phyloP scores from a whole-genome alignment of 1,140 invertebrate species.

The Magallana ariakensis region DNA sequence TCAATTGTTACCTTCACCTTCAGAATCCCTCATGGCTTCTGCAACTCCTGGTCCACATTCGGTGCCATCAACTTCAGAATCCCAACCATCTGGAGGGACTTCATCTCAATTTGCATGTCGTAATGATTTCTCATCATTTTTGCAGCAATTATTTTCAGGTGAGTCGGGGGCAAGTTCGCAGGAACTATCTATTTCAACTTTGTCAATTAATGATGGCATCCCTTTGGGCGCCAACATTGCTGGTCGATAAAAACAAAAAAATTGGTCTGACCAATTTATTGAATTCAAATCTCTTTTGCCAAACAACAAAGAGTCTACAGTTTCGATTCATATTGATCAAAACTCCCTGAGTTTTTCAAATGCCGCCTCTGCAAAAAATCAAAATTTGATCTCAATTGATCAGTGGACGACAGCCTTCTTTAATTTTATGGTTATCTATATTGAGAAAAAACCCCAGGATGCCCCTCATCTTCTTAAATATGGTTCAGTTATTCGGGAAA shows the following conservation, averaged over 20 bases:
- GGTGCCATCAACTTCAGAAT: no score
- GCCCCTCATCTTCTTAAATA: conserved; percentile 45
- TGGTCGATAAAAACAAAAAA: neutral
- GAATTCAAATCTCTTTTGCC: neutral
- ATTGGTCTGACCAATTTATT: neutral
- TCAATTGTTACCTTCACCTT: no score
- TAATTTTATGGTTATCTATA: conserved; percentile 31
- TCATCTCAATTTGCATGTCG: neutral
- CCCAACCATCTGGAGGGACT: neutral
- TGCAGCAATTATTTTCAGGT: neutral
- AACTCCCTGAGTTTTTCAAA: neutral
- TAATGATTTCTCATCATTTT: neutral
- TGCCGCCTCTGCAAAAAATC: neutral
- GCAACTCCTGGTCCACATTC: no score
- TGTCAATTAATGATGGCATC: neutral
- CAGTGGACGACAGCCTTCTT: conserved; percentile 39
- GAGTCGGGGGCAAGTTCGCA: neutral
- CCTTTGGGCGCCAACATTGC: neutral
- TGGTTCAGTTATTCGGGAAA: neutral
- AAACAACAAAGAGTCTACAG: neutral
- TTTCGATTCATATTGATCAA: neutral
- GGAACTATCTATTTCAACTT: neutral
- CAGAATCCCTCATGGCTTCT: no score
- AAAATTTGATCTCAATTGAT: neutral
- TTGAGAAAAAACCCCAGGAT: conserved; percentile 31